These are phyloP conservation scores for Halcyon badia DNA, from an alignment of 2,797 vertebrate genomes.

Conservation along the genomic window DNA sequence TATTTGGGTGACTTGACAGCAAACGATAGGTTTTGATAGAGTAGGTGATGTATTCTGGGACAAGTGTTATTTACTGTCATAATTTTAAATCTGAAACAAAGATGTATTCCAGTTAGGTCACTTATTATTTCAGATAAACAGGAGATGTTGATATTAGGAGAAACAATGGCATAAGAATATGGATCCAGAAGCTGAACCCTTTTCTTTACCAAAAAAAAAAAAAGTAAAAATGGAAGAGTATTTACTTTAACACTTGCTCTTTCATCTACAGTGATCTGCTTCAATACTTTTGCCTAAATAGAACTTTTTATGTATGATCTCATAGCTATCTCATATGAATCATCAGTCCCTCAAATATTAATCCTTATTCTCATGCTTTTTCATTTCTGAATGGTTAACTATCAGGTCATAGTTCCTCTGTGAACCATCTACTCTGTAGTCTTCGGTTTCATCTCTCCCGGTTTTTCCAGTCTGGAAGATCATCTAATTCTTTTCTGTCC, in stretches of 20 bases:
- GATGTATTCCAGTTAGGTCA: background rate
- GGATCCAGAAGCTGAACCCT: background rate
- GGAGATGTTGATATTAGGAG: background rate
- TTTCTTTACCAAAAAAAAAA: background rate
- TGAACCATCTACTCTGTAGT: background rate
- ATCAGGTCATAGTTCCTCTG: background rate
- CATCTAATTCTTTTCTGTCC: background rate
- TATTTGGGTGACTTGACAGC: background rate
- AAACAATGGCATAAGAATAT: background rate
- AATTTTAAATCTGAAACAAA: background rate
- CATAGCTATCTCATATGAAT: background rate
- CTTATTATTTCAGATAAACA: background rate
- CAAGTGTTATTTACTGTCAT: background rate
- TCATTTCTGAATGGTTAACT: background rate
- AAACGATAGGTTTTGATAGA: background rate
- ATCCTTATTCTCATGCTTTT: background rate
- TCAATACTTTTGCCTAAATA: background rate
- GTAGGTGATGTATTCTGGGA: background rate
- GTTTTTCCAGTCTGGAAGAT: background rate
- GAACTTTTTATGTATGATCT: background rate
- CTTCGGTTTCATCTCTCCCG: background rate
- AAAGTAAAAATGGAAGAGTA: background rate
- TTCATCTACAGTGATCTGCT: background rate
- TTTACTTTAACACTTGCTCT: background rate
- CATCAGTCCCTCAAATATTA: background rate